Conservation (phyloP, 2,113 vertebrate species). For the Pseudorasbora parva region DNA sequence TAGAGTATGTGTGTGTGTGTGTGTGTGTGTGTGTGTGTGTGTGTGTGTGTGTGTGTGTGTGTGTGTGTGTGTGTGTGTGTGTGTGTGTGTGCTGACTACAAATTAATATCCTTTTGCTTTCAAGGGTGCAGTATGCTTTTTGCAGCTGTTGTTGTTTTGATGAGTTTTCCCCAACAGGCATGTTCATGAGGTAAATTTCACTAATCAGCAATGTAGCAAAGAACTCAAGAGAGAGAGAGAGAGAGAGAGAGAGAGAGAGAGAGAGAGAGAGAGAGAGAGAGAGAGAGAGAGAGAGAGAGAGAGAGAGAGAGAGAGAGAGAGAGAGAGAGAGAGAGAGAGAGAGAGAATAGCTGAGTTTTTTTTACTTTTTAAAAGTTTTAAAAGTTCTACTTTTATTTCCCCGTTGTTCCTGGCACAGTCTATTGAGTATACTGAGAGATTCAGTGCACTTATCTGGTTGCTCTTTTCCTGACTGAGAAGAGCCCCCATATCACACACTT, state of each 20-base stretch:
- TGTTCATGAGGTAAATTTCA: not conserved
- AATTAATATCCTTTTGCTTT: constrained; percentile 41
- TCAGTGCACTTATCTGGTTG: not conserved
- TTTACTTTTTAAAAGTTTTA: too few relatives aligned
- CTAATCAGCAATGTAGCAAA: constrained; percentile 6
- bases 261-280: too few relatives aligned
- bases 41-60: constrained; percentile 27
- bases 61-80: constrained; percentile 30
- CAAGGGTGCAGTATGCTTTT: constrained; percentile 13
- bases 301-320: not conserved
- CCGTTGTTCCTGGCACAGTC: not conserved
- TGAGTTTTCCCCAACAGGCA: not conserved
- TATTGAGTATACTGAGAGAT: constrained; percentile 9
- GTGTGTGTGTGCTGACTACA: constrained; percentile 40
- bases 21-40: constrained; percentile 30
- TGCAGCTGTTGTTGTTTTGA: constrained; percentile 34
- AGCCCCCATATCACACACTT: not conserved
- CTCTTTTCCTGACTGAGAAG: constrained; percentile 8
- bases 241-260: too few relatives aligned
- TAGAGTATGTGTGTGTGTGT: constrained; percentile 27
- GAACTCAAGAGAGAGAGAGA: not conserved
- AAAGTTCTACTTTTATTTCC: not conserved
- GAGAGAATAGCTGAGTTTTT: too few relatives aligned
- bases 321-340: too few relatives aligned
- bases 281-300: not conserved